Evolutionary conservation across 2,113 vertebrate species (phyloP), one percentile per base, ranked within the genome.

Genomic region (Gambusia holbrooki): DNA sequence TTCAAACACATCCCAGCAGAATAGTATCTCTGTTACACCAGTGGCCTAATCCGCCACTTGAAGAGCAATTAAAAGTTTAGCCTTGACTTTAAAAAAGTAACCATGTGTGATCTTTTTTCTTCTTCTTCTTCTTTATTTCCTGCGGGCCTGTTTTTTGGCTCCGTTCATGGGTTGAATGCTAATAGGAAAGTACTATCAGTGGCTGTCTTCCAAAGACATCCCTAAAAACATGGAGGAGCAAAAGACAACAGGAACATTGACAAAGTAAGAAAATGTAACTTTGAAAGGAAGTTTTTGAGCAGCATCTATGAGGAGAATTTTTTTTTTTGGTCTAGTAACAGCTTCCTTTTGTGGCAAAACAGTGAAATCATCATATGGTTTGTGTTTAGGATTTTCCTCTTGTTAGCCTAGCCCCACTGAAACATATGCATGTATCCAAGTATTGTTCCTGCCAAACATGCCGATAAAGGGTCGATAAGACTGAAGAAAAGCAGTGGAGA

Each of bases 31-130:
- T 90, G 87, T 92, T 90, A 87, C 87, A 88, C 88, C 89, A 88
- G 79, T 83, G 83, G 87, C 87, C 90, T 94, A 94, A 95, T 94
- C 92, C 89, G n/a, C 82, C 85, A 89, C 92, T 93, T 93, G 86
- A 94, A 94, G 88, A 92, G 93, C 91, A 95, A 95, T 94, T 94
- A 93, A 94, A 94, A 94, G 90, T 94, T 94, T 91, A 91, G 92
- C 81, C 84, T 77, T 88, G 92, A 91, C 92, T 93, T 93, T 86
- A 90, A 87, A 73, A 92, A 93, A 90, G 90, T 91, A 90, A 87
- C 86, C 82, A 88, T 84, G 87, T 91, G 85, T 90, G 90, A 89
- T 91, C 75, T 90, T 86, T 83, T 78, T 86, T 79, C 33, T 65
- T 58, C 25, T 64, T 29, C 51, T 35, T 54, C 45, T 71, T 66